A percentile compares a stretch with the other conserved stretches of the same genome.
Conservation (phyloP, 1,140 invertebrate genomes). For the Berghia stephanieae region DNA sequence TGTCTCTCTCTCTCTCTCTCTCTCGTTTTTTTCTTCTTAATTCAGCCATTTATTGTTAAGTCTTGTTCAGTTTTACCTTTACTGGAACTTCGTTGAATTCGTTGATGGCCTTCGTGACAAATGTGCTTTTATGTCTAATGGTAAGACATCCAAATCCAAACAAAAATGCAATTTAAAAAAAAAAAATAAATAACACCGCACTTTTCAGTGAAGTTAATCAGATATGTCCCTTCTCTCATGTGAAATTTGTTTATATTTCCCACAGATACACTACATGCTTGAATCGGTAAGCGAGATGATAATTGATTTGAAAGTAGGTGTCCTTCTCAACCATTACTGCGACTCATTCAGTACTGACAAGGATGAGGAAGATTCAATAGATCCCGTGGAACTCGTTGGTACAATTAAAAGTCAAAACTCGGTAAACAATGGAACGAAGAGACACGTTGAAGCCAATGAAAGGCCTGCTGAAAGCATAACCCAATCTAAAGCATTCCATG, state of each 20-base stretch:
- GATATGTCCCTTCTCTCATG: not conserved
- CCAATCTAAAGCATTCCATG: too few relatives aligned
- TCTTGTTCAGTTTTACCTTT: not conserved
- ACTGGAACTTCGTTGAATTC: not conserved
- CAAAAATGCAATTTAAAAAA: not conserved
- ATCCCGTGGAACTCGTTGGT: too few relatives aligned
- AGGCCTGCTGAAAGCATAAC: too few relatives aligned
- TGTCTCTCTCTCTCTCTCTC: constrained; percentile 23
- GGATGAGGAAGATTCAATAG: too few relatives aligned
- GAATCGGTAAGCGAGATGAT: too few relatives aligned
- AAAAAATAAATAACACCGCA: not conserved
- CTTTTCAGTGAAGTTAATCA: too few relatives aligned
- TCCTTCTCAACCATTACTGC: too few relatives aligned
- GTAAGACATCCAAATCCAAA: not conserved
- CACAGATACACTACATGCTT: not conserved
- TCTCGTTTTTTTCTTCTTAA: not conserved
- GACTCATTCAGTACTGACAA: too few relatives aligned
- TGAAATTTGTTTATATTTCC: not conserved
- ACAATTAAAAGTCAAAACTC: too few relatives aligned
- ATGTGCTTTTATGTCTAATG: not conserved
- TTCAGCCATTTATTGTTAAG: not conserved
- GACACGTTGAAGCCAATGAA: too few relatives aligned
- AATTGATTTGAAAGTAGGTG: too few relatives aligned
- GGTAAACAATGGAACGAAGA: too few relatives aligned
- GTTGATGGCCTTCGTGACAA: not conserved